Evolutionary conservation across 2,888 invertebrate genomes (phyloP), one percentile per base, ranked within the genome.

Genomic region (Trachelus tabidus): DNA sequence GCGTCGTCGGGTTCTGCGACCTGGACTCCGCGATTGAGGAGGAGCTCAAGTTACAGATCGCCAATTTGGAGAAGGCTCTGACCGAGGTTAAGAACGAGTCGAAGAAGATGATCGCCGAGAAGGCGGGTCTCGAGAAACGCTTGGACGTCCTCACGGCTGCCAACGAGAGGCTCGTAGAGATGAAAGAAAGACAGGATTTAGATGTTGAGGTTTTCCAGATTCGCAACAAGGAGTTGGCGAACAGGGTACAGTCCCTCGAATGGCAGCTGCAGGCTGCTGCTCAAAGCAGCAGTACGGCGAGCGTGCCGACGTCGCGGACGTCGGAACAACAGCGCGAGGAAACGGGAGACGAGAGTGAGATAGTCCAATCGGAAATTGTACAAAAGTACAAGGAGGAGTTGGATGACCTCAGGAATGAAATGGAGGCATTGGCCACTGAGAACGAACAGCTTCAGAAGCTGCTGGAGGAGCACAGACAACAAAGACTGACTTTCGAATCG

Each of bases 111-210:
- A 93, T 93, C 77, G 89, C 91, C 1, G 97, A 97, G 83, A 96
- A 95, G 87, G 94, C 95, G 76, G 93, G 93, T 74, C 89, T 96
- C 3, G 87, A 93, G 68, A 96, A 96, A 87, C 94, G 95, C 89
- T 93, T 96, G 76, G 97, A 97, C 86, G 94, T 95, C 6, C 92
- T 97, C 75, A 94, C 94, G 31, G 93, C 94, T 40, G 95, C 96
- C 1, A 96, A 96, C 89, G 97, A 97, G 75, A 93, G 95, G 80
- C 93, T 97, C 88, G 92, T 94, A 1, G 97, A 97, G 87, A 94
- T 96, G 91, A 97, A 97, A 91, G 96, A 97, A 88, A 95, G 95
- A 81, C 94, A 96, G 90, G 97, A 97, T 84, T 94, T 94, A 88
- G 96, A 96, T 88, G 92, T 97, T 33, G 94, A 95, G 81, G 93